phyloP scores from a whole-genome alignment of 2,888 invertebrate genomes.

The Myopa tessellatipennis region DNA sequence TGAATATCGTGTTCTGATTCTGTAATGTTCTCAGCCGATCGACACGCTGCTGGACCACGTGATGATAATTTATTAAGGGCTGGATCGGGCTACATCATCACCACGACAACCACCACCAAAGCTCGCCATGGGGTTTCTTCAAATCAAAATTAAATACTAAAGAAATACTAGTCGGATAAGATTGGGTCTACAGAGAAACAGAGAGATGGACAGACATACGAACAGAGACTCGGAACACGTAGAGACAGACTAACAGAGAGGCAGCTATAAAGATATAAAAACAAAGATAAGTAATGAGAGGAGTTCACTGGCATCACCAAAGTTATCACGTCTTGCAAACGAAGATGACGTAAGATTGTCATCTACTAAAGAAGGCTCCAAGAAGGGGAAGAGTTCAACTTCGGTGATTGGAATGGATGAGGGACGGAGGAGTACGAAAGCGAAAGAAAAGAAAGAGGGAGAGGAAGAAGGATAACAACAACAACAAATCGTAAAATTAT shows the following conservation, averaged over 20 bases:
- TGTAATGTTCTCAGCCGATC: no score
- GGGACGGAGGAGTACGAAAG: neutral
- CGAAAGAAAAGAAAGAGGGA: no score
- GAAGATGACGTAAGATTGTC: conserved; percentile 29
- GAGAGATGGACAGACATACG: neutral
- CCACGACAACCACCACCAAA: conserved; percentile 9
- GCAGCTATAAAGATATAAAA: no score
- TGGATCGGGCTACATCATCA: neutral
- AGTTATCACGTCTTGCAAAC: neutral
- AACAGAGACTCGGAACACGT: no score
- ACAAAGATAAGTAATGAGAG: conserved; percentile 19
- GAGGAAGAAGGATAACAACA: neutral
- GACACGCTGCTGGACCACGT: no score
- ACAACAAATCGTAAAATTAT: neutral
- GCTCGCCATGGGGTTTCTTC: conserved; percentile 12
- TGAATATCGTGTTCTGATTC: no score
- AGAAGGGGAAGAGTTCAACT: neutral
- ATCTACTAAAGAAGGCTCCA: neutral
- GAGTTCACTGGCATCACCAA: conserved; percentile 25
- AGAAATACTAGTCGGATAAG: neutral
- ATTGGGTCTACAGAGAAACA: neutral
- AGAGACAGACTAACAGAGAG: no score
- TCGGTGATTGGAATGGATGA: neutral
- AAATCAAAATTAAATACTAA: neutral
- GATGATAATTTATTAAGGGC: no score